Conservation (phyloP, 2,888 invertebrate species). For the Epirrita christyi region DNA sequence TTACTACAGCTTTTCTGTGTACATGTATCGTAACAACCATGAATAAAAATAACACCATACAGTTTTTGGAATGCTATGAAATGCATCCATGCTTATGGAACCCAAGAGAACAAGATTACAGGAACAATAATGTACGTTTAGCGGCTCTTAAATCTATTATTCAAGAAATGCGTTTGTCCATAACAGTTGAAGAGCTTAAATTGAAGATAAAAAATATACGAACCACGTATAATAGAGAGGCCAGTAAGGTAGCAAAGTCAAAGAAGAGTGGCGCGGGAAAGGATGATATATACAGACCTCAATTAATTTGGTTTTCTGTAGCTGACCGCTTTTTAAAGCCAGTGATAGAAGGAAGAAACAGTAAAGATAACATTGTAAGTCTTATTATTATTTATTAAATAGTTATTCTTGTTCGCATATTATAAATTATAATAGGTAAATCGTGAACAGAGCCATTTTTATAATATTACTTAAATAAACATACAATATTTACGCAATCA, state of each 20-base stretch:
- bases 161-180: conserved; percentile 34
- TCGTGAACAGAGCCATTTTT: no score
- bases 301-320: conserved; percentile 50
- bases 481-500: no score
- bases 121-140: conserved; percentile 44
- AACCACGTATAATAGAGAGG: conserved; percentile 46
- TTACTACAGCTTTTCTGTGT: conserved; percentile 18
- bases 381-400: no score
- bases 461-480: no score
- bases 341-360: conserved; percentile 34
- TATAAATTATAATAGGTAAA: no score
- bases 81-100: no score
- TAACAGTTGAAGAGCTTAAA: conserved; percentile 46
- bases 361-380: background rate
- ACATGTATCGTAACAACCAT: background rate
- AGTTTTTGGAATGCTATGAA: no score
- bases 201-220: conserved; percentile 48
- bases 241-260: conserved; percentile 48
- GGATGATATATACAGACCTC: conserved; percentile 48
- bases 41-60: no score
- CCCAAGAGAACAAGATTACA: conserved; percentile 41
- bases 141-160: conserved; percentile 41
- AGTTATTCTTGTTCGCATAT: no score
- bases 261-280: conserved; percentile 44
- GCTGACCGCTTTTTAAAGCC: conserved; percentile 51